Evolutionary conservation across 1,140 invertebrate species (phyloP), one percentile per base, ranked within the genome.

Genomic region (Zeugodacus cucurbitae): DNA sequence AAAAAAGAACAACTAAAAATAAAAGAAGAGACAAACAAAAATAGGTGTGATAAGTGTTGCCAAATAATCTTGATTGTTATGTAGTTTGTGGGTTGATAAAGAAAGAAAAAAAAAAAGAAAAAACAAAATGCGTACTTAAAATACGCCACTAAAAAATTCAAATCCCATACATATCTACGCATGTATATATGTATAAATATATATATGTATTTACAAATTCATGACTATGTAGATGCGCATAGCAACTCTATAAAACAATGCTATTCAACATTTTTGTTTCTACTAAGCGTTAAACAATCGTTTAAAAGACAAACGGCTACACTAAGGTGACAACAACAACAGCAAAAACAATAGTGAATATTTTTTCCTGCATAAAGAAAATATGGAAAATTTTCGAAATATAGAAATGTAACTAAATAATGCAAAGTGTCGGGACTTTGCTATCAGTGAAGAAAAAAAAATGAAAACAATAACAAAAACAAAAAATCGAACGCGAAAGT

Each of bases 101-200:
- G n/a, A 26, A 22, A 8, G n/a, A n/a, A 67, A 41, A 74, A 34
- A n/a, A 74, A 70, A 17, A n/a, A 26, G 58, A 8, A 17, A n/a
- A 67, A 41, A 74, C 67, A n/a, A 74, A 70, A 17, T 70, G 67
- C 34, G 67, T 70, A 34, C 32, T 67, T 62, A 67, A 67, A 67
- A 67, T 67, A n/a, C 29, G 59, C 48, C 20, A 34, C 32, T 74
- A 32, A 37, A 22, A 41, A 22, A 74, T 17, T 17, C 17, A 74
- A 74, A 22, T 74, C 1, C 34, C 34, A 41, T 67, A 34, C 7
- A 67, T 62, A 26, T 62, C 1, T 26, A 26, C 1, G 22, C 26
- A 26, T 62, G 10, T 62, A 59, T 8, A 26, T 62, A 62, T 8
- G 58, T 8, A 10, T 22, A 62, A 8, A 59, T 59, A 59, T 26